These are phyloP conservation scores for Magallana ariakensis DNA, from an alignment of 1,140 invertebrate species.

Conservation along the genomic window DNA sequence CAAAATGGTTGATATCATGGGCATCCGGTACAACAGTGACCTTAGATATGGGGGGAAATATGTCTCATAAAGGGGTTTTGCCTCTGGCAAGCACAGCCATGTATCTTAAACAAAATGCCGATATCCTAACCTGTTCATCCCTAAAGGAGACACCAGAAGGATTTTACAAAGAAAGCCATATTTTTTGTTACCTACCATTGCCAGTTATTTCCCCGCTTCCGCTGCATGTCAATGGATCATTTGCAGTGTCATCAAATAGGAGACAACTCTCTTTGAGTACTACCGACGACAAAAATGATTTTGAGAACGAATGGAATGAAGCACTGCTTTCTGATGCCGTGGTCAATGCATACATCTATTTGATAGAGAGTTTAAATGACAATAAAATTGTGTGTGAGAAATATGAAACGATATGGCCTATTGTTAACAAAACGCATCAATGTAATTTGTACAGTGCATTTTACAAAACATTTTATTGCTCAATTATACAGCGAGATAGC, in stretches of 20 bases:
- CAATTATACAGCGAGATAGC: not conserved
- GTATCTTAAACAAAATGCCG: constrained; percentile 40
- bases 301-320: constrained; percentile 54
- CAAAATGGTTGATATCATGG: constrained; percentile 63
- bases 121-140: not conserved
- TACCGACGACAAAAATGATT: constrained; percentile 53
- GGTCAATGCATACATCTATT: constrained; percentile 26
- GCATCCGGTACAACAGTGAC: constrained; percentile 53
- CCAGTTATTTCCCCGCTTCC: constrained; percentile 57
- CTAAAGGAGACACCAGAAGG: constrained; percentile 41
- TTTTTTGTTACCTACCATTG: constrained; percentile 66
- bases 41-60: not conserved
- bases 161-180: constrained; percentile 62
- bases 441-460: not conserved
- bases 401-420: not conserved
- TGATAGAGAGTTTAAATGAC: not conserved
- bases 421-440: not conserved
- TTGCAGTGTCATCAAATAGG: constrained; percentile 51
- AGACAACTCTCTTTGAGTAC: constrained; percentile 7
- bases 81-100: constrained; percentile 62
- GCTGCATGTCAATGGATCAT: constrained; percentile 64
- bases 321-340: constrained; percentile 37
- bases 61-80: constrained; percentile 46
- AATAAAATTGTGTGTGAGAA: not conserved
- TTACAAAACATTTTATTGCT: not conserved